Conservation (phyloP, 2,113 vertebrate species). For the Macrotus californicus region DNA sequence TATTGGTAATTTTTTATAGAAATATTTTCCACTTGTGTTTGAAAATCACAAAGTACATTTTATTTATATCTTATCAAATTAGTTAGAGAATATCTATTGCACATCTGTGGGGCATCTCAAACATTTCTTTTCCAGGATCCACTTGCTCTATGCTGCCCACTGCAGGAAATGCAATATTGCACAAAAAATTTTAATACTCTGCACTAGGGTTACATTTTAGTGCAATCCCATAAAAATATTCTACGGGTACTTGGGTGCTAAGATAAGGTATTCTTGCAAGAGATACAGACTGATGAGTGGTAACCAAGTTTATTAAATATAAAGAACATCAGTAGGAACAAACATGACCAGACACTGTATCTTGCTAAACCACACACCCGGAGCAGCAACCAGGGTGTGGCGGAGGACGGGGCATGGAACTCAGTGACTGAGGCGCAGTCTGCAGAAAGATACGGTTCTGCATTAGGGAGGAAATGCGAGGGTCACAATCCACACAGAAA, state of each 20-base stretch:
- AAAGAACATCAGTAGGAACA: slow-evolving; percentile 13
- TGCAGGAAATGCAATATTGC: slow-evolving; percentile 59
- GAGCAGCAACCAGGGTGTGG: not conserved
- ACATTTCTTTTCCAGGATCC: slow-evolving; percentile 18
- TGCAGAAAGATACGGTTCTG: not conserved
- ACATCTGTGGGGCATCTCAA: slow-evolving; percentile 13
- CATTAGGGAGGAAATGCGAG: not conserved
- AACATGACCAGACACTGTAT: not conserved
- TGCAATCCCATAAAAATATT: not conserved
- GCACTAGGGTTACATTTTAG: not conserved
- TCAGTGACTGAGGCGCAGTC: not conserved
- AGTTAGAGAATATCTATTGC: slow-evolving; percentile 11
- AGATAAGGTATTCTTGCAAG: slow-evolving; percentile 2
- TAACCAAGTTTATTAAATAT: slow-evolving; percentile 20
- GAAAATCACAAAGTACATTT: slow-evolving; percentile 28
- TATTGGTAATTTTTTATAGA: not conserved
- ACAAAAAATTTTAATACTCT: slow-evolving; percentile 12
- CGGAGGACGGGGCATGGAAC: not conserved
- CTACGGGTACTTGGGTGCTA: not conserved
- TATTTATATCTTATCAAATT: slow-evolving; percentile 18
- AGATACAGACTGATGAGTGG: not conserved
- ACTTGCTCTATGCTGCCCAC: slow-evolving; percentile 72
- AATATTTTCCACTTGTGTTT: slow-evolving; percentile 7
- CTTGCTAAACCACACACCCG: not conserved
- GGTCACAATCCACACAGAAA: not conserved